Conservation (phyloP, 2,888 invertebrate species). For the Zaprionus bogoriensis region DNA sequence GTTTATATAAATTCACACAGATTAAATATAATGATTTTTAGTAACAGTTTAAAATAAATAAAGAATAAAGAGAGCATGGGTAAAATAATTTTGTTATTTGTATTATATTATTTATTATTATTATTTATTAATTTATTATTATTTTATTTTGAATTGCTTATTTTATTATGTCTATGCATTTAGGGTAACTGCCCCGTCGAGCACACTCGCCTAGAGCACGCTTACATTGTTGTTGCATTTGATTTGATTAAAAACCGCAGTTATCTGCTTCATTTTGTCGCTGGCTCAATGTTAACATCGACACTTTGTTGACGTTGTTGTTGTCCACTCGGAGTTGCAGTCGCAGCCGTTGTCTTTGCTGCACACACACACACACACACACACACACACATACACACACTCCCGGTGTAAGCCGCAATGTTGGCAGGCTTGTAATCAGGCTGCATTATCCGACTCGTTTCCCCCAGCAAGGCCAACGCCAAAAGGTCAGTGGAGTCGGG, state of each 20-base stretch:
- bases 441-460: constrained; percentile 50
- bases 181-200: background rate
- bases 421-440: constrained; percentile 57
- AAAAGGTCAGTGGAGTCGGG: constrained; percentile 45
- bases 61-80: too few relatives aligned
- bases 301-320: constrained; percentile 57
- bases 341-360: constrained; percentile 1
- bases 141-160: too few relatives aligned
- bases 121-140: too few relatives aligned
- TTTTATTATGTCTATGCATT: too few relatives aligned
- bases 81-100: too few relatives aligned
- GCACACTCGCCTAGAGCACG: background rate
- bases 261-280: constrained; percentile 74
- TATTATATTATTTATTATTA: too few relatives aligned
- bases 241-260: constrained; percentile 78
- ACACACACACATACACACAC: background rate
- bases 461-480: constrained; percentile 51
- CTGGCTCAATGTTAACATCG: constrained; percentile 63
- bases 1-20: too few relatives aligned
- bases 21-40: too few relatives aligned
- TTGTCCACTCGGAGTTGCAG: constrained; percentile 20
- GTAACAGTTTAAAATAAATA: too few relatives aligned
- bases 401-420: constrained; percentile 53
- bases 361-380: constrained; percentile 18
- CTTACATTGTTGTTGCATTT: constrained; percentile 53